Evolutionary conservation across 2,797 vertebrate species (phyloP).

Genomic region (Falco novaeseelandiae): DNA sequence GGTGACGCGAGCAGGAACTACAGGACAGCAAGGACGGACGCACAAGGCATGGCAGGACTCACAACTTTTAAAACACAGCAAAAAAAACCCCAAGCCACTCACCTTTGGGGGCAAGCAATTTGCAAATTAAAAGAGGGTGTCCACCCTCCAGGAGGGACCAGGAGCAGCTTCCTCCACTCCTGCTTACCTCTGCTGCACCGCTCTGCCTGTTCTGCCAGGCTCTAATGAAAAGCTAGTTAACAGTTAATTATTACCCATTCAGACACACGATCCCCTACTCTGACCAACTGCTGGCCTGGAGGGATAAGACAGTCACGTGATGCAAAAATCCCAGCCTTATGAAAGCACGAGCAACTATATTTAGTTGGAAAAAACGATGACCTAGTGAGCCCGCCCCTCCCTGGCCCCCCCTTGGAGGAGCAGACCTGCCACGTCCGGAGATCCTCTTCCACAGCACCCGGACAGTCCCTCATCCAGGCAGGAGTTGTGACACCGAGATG

Average conservation of each 20-base stretch:
- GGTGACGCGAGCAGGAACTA: neutral
- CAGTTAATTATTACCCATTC: constrained; percentile 68
- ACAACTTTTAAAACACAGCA: neutral
- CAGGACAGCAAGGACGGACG: neutral
- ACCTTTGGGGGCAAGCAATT: constrained; percentile 26
- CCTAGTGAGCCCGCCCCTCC: constrained; percentile 1
- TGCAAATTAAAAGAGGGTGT: neutral
- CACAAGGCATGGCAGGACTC: neutral
- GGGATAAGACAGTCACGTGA: constrained; percentile 62
- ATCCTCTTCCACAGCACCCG: neutral
- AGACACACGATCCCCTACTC: constrained; percentile 51
- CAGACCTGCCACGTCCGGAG: neutral
- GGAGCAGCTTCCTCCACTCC: neutral
- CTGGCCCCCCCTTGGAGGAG: neutral
- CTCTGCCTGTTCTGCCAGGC: constrained; percentile 10
- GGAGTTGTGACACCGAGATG: accelerated
- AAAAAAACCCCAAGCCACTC: neutral
- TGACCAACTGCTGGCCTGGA: neutral
- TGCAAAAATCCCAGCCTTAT: constrained; percentile 55
- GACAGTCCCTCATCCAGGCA: neutral
- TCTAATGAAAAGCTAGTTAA: constrained; percentile 68
- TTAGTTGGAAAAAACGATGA: constrained; percentile 68
- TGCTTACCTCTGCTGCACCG: neutral
- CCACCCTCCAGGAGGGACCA: neutral
- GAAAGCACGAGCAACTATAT: constrained; percentile 64